Conservation (phyloP, 2,113 vertebrate species). For the Romanogobio albipinnatus region DNA sequence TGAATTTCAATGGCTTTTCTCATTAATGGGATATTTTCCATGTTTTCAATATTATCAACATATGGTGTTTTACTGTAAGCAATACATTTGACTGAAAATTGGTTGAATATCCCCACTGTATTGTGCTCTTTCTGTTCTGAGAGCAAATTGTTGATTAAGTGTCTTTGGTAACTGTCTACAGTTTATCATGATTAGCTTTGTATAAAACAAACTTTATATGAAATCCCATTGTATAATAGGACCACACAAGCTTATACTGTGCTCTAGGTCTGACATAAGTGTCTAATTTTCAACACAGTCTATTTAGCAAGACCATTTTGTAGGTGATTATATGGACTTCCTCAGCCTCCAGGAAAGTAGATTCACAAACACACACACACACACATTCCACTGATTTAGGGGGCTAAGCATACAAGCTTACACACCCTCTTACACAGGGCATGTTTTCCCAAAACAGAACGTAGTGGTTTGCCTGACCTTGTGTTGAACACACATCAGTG, state of each 20-base stretch:
- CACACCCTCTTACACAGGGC: constrained; percentile 26
- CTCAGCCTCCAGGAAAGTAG: constrained; percentile 1
- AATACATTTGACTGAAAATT: background rate
- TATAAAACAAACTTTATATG: background rate
- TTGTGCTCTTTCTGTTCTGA: background rate
- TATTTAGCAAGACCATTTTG: background rate
- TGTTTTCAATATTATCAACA: constrained; percentile 1
- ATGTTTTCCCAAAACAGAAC: constrained; percentile 51
- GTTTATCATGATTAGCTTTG: background rate
- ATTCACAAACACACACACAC: background rate
- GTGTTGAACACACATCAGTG: constrained; percentile 43
- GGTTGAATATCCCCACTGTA: background rate
- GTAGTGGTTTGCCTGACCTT: constrained; percentile 19
- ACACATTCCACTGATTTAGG: constrained; percentile 5
- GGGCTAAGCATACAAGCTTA: constrained; percentile 34
- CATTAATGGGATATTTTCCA: background rate
- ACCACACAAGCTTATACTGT: background rate
- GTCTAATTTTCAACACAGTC: constrained; percentile 1
- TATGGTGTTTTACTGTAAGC: background rate
- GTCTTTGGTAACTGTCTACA: background rate
- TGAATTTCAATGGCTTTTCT: background rate
- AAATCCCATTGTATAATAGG: constrained; percentile 1
- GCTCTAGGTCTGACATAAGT: background rate
- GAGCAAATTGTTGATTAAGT: background rate
- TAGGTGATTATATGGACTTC: constrained; percentile 9